Conservation (phyloP, 2,113 vertebrate species). For the Trichomycterus rosablanca region DNA sequence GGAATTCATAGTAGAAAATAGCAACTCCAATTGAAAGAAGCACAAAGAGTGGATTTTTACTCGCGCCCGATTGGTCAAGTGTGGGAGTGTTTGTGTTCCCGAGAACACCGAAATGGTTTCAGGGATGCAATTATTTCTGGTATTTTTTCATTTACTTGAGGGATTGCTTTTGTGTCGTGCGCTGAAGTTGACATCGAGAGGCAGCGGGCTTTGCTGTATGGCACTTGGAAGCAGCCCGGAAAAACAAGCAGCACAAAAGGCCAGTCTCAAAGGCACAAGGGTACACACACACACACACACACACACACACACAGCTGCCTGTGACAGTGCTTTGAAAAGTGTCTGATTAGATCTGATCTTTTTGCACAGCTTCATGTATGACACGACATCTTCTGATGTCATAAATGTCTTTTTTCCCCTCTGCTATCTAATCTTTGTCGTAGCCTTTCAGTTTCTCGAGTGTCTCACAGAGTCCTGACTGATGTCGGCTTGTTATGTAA, state of each 20-base stretch:
- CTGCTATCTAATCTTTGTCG: background rate
- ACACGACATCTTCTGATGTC: conserved; percentile 22
- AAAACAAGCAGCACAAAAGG: conserved; percentile 34
- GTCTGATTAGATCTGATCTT: conserved; percentile 15
- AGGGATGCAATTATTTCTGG: conserved; percentile 48
- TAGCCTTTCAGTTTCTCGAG: background rate
- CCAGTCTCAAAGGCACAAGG: conserved; percentile 19
- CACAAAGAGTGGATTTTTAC: conserved; percentile 31
- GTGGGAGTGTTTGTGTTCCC: background rate
- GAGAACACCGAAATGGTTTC: conserved; percentile 46
- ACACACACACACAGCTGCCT: conserved; percentile 14
- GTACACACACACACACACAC: background rate
- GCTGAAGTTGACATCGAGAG: conserved; percentile 38
- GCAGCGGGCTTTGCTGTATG: conserved; percentile 16
- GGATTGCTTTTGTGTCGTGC: conserved; percentile 42
- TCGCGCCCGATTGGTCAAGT: background rate
- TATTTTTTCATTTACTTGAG: conserved; percentile 41
- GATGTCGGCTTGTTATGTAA: too few relatives aligned
- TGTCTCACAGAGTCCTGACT: too few relatives aligned
- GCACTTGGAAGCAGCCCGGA: conserved; percentile 14
- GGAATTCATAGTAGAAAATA: conserved; percentile 38
- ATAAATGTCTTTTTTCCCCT: background rate
- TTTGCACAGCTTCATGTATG: conserved; percentile 21
- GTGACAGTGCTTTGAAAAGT: conserved; percentile 20
- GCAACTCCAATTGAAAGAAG: conserved; percentile 36